Conservation (phyloP, 1,140 invertebrate genomes). For the Battus philenor region DNA sequence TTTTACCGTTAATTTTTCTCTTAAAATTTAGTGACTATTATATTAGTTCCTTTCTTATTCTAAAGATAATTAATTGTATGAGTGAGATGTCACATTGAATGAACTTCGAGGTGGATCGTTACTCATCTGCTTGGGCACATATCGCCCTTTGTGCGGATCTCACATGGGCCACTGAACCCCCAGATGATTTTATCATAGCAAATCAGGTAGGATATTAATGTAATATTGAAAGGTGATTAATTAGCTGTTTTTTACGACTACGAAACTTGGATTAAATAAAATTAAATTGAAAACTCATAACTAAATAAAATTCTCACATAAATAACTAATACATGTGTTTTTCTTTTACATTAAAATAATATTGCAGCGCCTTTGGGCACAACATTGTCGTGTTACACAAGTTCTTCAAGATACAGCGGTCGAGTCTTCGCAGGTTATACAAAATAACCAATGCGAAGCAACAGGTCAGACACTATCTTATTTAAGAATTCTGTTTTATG, state of each 20-base stretch:
- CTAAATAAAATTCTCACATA: no score
- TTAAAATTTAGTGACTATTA: conserved; percentile 65
- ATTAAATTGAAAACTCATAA: no score
- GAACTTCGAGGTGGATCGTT: conserved; percentile 70
- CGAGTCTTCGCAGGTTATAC: conserved; percentile 35
- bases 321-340: no score
- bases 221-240: no score
- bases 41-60: conserved; percentile 60
- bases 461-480: conserved; percentile 29
- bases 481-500: conserved; percentile 4
- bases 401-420: conserved; percentile 48
- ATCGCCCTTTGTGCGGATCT: conserved; percentile 70
- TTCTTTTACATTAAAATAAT: not conserved
- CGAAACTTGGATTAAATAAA: no score
- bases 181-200: conserved; percentile 65
- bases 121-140: conserved; percentile 66
- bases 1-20: conserved; percentile 63
- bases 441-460: conserved; percentile 43
- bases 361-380: conserved; percentile 64
- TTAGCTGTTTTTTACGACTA: no score
- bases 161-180: conserved; percentile 64
- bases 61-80: conserved; percentile 62
- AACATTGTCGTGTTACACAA: conserved; percentile 62
- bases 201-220: conserved; percentile 50
- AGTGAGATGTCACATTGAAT: conserved; percentile 71